Percentiles rank a stretch among this genome's conserved stretches.
Conservation (phyloP, 2,113 vertebrate genomes). For the human region DNA sequence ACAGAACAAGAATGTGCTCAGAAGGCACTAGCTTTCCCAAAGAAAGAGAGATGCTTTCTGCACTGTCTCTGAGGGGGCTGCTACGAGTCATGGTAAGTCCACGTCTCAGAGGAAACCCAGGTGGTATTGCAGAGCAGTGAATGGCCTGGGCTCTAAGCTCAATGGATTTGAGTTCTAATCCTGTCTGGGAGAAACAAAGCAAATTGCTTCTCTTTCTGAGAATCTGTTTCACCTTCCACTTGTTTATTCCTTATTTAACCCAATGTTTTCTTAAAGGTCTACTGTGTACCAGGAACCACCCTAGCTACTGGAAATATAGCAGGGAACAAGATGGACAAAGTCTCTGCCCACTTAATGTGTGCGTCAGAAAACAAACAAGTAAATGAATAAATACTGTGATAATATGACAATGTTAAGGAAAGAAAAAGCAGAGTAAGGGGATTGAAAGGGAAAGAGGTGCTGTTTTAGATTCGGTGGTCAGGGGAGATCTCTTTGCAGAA, state of each 20-base stretch:
- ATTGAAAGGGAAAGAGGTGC: too few species aligned
- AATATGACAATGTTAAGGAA: too few species aligned
- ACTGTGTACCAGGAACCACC: background rate
- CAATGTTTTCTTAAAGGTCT: background rate
- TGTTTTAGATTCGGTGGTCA: too few species aligned
- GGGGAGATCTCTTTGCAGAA: background rate
- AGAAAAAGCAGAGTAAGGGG: background rate
- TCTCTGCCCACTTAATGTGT: background rate
- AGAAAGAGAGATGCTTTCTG: background rate
- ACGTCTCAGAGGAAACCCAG: fast-evolving
- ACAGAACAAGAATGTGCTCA: background rate
- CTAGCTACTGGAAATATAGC: background rate
- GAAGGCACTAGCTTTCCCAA: background rate
- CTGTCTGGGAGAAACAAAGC: background rate
- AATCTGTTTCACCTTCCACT: background rate
- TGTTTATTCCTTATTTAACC: background rate
- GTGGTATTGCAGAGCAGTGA: fast-evolving
- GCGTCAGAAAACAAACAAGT: background rate
- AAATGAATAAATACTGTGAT: too few species aligned
- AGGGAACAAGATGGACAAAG: background rate
- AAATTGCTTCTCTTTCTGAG: background rate
- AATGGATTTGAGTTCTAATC: background rate
- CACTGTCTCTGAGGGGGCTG: background rate
- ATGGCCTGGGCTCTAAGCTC: background rate
- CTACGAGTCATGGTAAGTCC: background rate